Evolutionary conservation across 2,113 vertebrate species (phyloP).

Genomic region (Gymnobelideus leadbeateri): DNA sequence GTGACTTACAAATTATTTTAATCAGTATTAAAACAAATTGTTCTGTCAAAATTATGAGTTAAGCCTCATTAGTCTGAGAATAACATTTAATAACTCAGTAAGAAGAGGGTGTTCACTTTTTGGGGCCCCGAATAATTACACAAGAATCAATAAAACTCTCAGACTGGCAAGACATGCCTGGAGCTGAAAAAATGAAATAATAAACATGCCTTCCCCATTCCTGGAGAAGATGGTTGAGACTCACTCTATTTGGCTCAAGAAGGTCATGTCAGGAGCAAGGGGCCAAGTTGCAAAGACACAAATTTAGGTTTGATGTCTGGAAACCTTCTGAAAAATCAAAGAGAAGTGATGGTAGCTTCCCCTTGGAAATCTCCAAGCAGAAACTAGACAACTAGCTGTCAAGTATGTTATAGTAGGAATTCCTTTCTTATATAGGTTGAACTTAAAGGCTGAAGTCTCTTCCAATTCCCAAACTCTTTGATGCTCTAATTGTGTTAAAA

Average conservation of each 20-base stretch:
- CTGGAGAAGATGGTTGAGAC: background rate
- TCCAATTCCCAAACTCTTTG: background rate
- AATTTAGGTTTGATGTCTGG: background rate
- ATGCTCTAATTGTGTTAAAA: background rate
- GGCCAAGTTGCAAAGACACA: background rate
- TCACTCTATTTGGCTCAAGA: background rate
- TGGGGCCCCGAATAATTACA: background rate
- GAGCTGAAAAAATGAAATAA: background rate
- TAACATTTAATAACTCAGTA: slow-evolving; percentile 44
- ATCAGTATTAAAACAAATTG: background rate
- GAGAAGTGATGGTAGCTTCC: background rate
- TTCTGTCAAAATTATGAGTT: slow-evolving; percentile 7
- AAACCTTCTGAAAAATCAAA: background rate
- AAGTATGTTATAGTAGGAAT: background rate
- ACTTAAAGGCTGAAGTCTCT: background rate
- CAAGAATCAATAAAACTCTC: background rate
- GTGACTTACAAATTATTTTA: background rate
- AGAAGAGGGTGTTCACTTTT: slow-evolving; percentile 21
- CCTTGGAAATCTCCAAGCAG: background rate
- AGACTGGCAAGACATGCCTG: background rate
- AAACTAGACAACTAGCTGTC: background rate
- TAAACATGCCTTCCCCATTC: background rate
- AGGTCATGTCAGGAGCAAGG: background rate
- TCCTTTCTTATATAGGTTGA: background rate
- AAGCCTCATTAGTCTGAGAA: background rate